Conservation (phyloP, 2,797 vertebrate species). For the Chelonia mydas region DNA sequence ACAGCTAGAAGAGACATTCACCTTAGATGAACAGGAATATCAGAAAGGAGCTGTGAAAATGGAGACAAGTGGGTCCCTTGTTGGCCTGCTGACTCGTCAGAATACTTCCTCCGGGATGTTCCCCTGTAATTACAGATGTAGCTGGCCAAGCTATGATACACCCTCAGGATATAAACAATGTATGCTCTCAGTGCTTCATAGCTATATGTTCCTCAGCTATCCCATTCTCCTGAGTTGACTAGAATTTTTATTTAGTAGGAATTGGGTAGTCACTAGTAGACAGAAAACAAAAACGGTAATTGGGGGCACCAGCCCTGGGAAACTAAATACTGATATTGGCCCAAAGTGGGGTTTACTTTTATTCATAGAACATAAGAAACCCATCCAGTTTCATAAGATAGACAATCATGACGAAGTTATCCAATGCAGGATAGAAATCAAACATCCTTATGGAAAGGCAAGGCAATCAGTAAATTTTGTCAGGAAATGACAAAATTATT, state of each 20-base stretch:
- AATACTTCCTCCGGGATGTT: slow-evolving; percentile 18
- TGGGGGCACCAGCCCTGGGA: neutral
- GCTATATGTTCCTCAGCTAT: neutral
- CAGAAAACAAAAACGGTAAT: rapidly evolving
- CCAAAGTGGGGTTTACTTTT: neutral
- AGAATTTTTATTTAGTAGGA: neutral
- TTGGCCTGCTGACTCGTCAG: neutral
- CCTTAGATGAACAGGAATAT: neutral
- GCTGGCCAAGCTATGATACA: slow-evolving; percentile 30
- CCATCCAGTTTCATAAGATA: neutral
- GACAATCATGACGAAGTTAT: neutral
- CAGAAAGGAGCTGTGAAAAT: neutral
- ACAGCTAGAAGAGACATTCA: neutral
- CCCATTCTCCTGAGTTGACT: neutral
- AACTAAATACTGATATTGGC: neutral
- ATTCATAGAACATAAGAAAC: neutral
- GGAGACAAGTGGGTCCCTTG: neutral
- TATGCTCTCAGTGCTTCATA: neutral
- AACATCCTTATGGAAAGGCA: neutral
- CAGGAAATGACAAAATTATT: neutral
- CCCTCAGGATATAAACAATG: neutral
- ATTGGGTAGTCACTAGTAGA: neutral
- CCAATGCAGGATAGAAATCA: neutral
- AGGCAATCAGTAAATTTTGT: neutral
- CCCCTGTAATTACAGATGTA: slow-evolving; percentile 38